These are phyloP conservation scores for Macrochelys suwanniensis DNA, from an alignment of 2,797 vertebrate species.

Conservation along the genomic window DNA sequence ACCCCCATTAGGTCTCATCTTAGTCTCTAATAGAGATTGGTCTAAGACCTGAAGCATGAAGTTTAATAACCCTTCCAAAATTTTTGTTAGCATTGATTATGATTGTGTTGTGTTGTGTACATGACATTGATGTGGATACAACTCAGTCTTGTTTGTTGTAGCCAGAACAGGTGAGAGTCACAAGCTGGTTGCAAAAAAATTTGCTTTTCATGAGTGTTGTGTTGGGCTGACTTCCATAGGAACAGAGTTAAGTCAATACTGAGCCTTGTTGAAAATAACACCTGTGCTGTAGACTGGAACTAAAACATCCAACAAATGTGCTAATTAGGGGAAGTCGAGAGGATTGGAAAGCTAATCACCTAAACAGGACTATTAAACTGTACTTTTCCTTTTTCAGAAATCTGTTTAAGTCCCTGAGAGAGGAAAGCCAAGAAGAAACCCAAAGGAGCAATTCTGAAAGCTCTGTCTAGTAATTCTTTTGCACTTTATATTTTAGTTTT, in stretches of 20 bases:
- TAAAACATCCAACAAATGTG: neutral
- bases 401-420: neutral
- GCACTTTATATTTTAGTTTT: slow-evolving; percentile 10
- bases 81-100: neutral
- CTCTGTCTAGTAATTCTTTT: slow-evolving; percentile 24
- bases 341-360: slow-evolving; percentile 1
- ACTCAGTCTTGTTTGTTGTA: neutral
- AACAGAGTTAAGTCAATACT: neutral
- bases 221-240: neutral
- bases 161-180: neutral
- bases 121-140: neutral
- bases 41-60: neutral
- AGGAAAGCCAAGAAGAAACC: slow-evolving; percentile 24
- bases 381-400: neutral
- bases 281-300: neutral
- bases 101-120: neutral
- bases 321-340: neutral
- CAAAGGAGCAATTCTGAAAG: slow-evolving; percentile 27
- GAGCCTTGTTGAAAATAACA: neutral
- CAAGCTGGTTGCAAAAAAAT: neutral
- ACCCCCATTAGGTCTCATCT: neutral
- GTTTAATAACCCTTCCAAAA: neutral
- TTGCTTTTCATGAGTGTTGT: neutral
- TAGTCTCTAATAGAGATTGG: neutral
- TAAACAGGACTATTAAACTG: slow-evolving; percentile 35